Base-by-base conservation (phyloP, 2,797 vertebrate species). In the Microctenopoma steveboyesi region DNA sequence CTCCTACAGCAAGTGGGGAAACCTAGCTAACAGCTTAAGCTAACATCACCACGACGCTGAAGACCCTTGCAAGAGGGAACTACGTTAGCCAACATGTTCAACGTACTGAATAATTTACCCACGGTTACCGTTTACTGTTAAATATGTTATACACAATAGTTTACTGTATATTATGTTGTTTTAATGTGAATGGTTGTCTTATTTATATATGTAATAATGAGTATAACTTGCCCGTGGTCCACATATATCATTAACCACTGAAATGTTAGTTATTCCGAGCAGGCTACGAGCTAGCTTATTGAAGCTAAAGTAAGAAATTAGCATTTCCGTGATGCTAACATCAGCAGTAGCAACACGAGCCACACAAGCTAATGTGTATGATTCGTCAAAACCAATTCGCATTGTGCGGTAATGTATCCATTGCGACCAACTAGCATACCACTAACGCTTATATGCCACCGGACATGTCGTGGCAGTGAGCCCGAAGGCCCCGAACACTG, bases 1-100 rank as follows among this genome's bases (percentile, higher is more conserved):
- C 1, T 63, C 16, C 8, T 42, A 14, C 46, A 5, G 14, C 15
- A 50, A 69, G 39, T 30, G 3, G n/a, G 14, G 33, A 3, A 39
- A 72, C 13, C 15, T 18, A 40, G 62, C 81, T 50, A 56, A 39
- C 57, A 51, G 30, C 18, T 28, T 2, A 27, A 43, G 74, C 69
- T 80, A 86, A 64, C 64, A 77, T 51, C 49, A 68, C 64, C 78
- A 75, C 75, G 79, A 84, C 81, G 74, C 63, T 87, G 48, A 67
- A 74, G 84, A 79, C 76, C 80, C 61, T 81, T 43, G 59, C 59
- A 67, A 45, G 10, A 16, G 7, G 52, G 50, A 74, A 60, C 47
- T 78, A 65, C 52, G 33, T 64, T 76, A 80, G 65, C 76, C 14
- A 55, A 45, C 39, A 55, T 52, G 58, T 79, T 83, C 13, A 25